phyloP scores from a whole-genome alignment of 2,797 vertebrate species.

The Thunnus albacares region DNA sequence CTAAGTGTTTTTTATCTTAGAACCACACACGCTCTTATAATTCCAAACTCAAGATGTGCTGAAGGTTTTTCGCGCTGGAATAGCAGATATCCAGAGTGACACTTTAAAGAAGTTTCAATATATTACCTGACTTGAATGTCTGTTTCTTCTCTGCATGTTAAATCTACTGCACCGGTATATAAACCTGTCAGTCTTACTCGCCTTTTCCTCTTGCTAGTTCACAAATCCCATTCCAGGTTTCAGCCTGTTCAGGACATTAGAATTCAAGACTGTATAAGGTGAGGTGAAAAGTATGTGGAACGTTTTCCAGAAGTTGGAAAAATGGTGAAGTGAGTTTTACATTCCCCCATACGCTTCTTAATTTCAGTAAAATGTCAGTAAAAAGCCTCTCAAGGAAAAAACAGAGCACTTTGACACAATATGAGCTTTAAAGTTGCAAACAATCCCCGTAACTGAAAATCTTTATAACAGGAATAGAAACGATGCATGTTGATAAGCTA shows the following conservation, averaged over 20 bases:
- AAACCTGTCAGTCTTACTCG: slow-evolving; percentile 7
- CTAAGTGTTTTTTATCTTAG: background rate
- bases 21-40: slow-evolving; percentile 3
- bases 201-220: slow-evolving; percentile 36
- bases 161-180: slow-evolving; percentile 24
- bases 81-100: background rate
- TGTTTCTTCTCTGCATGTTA: slow-evolving; percentile 20
- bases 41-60: slow-evolving; percentile 1
- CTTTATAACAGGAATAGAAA: slow-evolving; percentile 31
- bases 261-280: background rate
- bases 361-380: slow-evolving; percentile 18
- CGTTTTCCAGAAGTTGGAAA: slow-evolving; percentile 9
- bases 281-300: slow-evolving; percentile 21
- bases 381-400: slow-evolving; percentile 10
- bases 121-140: slow-evolving; percentile 16
- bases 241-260: slow-evolving; percentile 20
- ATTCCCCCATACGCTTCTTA: slow-evolving; percentile 1
- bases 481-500: slow-evolving; percentile 6
- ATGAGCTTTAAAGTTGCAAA: slow-evolving; percentile 16
- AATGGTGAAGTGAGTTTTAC: background rate
- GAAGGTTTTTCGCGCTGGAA: background rate
- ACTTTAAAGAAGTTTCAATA: slow-evolving; percentile 7
- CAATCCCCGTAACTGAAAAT: slow-evolving; percentile 40
- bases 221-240: slow-evolving; percentile 17
- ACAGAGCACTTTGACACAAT: slow-evolving; percentile 3